These are phyloP conservation scores for Pseudotriccus pelzelni DNA, from an alignment of 2,797 vertebrate genomes.

Conservation along the genomic window DNA sequence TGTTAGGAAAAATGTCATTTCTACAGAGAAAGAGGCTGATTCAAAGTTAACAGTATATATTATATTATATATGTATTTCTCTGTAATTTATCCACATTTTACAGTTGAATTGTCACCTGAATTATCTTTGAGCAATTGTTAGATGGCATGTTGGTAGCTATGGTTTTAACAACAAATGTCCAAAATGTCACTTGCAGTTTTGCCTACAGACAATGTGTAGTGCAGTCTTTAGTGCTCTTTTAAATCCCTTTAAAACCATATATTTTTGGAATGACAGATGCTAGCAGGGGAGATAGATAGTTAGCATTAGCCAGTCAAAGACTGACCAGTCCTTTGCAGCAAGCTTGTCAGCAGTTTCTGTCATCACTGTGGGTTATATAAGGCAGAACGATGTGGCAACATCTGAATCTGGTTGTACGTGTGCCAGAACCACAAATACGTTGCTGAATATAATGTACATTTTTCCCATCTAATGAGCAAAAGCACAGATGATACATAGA, in stretches of 20 bases:
- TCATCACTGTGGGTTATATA: not conserved
- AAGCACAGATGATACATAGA: slow-evolving; percentile 5
- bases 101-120: not conserved
- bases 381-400: not conserved
- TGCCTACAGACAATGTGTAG: not conserved
- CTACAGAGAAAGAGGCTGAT: not conserved
- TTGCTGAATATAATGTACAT: slow-evolving; percentile 9
- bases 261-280: not conserved
- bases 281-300: not conserved
- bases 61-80: not conserved
- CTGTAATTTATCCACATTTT: not conserved
- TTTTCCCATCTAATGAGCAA: slow-evolving; percentile 21
- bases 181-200: not conserved
- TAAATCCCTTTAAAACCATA: not conserved
- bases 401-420: not conserved
- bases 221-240: not conserved
- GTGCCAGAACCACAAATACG: slow-evolving; percentile 14
- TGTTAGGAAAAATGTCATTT: not conserved
- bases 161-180: not conserved
- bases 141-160: not conserved
- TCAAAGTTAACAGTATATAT: not conserved
- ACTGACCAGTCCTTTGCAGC: not conserved
- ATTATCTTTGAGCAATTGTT: not conserved
- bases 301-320: not conserved
- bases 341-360: not conserved